phyloP scores from a whole-genome alignment of 2,797 vertebrate species.

The Syndactyla subalaris region DNA sequence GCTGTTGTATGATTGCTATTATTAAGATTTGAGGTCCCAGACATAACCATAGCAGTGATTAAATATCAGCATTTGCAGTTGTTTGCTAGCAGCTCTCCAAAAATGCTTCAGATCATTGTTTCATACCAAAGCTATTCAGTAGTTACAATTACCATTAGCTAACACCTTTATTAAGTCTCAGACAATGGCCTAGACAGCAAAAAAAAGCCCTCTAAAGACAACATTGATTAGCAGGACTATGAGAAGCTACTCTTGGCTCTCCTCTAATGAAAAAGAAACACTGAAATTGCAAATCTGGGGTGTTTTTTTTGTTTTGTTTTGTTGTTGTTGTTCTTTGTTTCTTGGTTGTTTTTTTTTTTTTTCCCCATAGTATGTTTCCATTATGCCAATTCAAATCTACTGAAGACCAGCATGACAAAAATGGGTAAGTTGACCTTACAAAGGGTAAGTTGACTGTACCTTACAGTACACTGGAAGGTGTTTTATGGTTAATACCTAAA shows the following conservation, averaged over 20 bases:
- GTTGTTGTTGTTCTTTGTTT: too few species aligned
- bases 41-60: neutral
- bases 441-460: neutral
- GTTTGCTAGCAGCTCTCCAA: neutral
- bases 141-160: neutral
- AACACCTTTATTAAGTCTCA: neutral
- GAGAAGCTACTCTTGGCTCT: neutral
- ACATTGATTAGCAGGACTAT: neutral
- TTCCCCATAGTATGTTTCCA: neutral
- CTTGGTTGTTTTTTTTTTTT: too few species aligned
- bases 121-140: neutral
- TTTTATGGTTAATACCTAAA: neutral
- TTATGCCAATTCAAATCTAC: neutral
- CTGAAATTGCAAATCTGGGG: neutral
- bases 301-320: too few species aligned
- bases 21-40: neutral
- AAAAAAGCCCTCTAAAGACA: neutral
- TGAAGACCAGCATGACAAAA: neutral
- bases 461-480: neutral
- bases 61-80: neutral
- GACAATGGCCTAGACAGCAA: neutral
- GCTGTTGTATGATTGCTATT: neutral
- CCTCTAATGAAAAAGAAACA: neutral
- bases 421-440: neutral
- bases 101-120: neutral